A percentile compares a stretch with the other conserved stretches of the same genome.
Evolutionary conservation across 2,113 vertebrate species (phyloP).

Genomic region (Macquaria ambigua): DNA sequence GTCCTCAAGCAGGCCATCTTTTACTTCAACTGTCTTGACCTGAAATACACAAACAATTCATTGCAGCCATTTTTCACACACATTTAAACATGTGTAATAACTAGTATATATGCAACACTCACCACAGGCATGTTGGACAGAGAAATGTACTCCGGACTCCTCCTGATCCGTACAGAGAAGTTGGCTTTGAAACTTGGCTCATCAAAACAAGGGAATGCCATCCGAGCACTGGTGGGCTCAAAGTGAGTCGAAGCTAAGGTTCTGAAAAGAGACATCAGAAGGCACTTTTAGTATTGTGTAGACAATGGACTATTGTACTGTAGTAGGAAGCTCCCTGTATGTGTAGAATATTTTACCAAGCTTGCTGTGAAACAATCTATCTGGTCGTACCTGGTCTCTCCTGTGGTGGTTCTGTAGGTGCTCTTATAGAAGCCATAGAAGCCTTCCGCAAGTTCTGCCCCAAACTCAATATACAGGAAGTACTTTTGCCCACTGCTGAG

Average conservation of each 20-base stretch:
- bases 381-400: slow-evolving; percentile 78
- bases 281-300: neutral
- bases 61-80: neutral
- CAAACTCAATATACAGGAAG: slow-evolving; percentile 83
- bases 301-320: neutral
- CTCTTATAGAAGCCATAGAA: slow-evolving; percentile 87
- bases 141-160: slow-evolving; percentile 76
- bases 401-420: slow-evolving; percentile 78
- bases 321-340: neutral
- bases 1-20: slow-evolving; percentile 78
- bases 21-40: slow-evolving; percentile 78
- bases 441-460: slow-evolving; percentile 79
- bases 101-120: slow-evolving; percentile 44
- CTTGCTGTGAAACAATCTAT: neutral
- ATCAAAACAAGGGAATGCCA: slow-evolving; percentile 87
- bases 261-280: slow-evolving; percentile 62
- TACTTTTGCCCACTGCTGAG: slow-evolving; percentile 83
- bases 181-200: slow-evolving; percentile 87
- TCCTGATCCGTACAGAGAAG: slow-evolving; percentile 81
- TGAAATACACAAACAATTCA: slow-evolving; percentile 45
- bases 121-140: slow-evolving; percentile 87
- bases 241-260: slow-evolving; percentile 85
- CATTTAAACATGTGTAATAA: neutral
- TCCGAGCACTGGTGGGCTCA: slow-evolving; percentile 86
- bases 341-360: neutral